Conservation (phyloP, 2,888 invertebrate species). For the Frankliniella intonsa region DNA sequence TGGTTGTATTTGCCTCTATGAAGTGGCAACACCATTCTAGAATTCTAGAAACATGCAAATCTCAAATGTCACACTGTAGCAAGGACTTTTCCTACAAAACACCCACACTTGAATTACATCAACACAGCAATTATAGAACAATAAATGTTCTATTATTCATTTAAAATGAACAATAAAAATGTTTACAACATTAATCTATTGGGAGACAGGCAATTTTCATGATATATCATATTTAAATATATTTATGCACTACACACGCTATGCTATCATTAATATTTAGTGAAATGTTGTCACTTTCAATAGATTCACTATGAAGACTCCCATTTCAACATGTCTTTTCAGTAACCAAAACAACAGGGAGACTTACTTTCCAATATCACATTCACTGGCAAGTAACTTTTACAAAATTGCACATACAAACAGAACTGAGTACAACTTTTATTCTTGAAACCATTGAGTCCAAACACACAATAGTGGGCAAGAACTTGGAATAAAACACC, state of each 20-base stretch:
- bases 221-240: neutral
- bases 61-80: too few species aligned
- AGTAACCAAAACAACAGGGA: neutral
- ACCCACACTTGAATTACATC: neutral
- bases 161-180: neutral
- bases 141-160: neutral
- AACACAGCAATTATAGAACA: neutral
- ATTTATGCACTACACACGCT: neutral
- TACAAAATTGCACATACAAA: neutral
- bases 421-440: too few species aligned
- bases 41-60: too few species aligned
- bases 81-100: neutral
- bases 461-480: too few species aligned
- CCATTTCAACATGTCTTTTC: neutral
- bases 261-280: neutral
- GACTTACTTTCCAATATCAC: constrained; percentile 5
- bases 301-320: neutral
- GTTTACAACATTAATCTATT: neutral
- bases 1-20: too few species aligned
- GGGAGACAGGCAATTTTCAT: neutral
- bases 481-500: too few species aligned
- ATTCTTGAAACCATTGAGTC: too few species aligned
- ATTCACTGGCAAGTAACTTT: constrained; percentile 22
- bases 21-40: too few species aligned
- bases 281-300: too few species aligned